Base-by-base conservation (phyloP, 2,797 vertebrate species). In the Denticeps clupeoides region DNA sequence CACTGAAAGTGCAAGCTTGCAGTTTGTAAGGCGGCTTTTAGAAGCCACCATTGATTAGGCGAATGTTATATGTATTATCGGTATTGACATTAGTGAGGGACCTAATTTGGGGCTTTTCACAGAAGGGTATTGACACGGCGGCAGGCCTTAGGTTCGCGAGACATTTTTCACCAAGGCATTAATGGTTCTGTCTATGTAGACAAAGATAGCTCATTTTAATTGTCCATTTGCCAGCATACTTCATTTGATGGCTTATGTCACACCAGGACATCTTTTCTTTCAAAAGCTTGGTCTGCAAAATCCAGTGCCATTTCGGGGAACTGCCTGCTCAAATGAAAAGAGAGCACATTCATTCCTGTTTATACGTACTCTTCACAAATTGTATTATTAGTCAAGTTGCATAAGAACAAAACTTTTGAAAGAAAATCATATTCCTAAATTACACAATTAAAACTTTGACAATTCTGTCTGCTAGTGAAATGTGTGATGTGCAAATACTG, bases 71-170 rank as follows among this genome's bases (percentile, higher is more conserved):
- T 63, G 41, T 56, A 58, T 59, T 55, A 59, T 46, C 47, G 44
- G 51, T 57, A 62, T 62, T 55, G 56, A 45, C 60, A 55, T 59
- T 46, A 43, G 49, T 56, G 56, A 45, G 56, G 55, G 52, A 45
- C 33, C 56, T 49, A 48, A 58, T 63, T 58, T 63, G 45, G 45
- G 45, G 49, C 41, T 55, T 63, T 55, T 59, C 35, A 53, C 43
- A 28, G 44, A 15, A 11, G 51, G 9, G 23, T 59, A 59, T 59
- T 45, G 57, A 63, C 59, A 47, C 48, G 47, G 48, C 31, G 44
- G 53, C 44, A 41, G 19, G 22, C 24, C 21, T 48, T 55, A 47
- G 48, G 57, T 53, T 49, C 22, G 19, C 27, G 16, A 45, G 51
- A 49, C 45, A 57, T 57, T 56, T 53, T 60, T 57, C 54, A 41